Evolutionary conservation across 2,797 vertebrate genomes (phyloP).

Genomic region (Tokudaia muenninki): DNA sequence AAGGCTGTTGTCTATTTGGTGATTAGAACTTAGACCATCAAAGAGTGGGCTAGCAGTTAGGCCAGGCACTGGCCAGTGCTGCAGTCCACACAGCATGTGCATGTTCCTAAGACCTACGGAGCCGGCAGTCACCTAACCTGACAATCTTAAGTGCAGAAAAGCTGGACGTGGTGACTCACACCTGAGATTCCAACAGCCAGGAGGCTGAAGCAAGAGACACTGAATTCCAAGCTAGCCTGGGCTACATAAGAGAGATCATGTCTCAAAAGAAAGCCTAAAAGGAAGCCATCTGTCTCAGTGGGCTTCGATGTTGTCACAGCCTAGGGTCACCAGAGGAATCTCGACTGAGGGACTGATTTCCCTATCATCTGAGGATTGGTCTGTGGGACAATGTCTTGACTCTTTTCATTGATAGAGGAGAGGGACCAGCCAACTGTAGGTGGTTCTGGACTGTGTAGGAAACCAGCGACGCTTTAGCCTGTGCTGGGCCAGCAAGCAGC

Average conservation of each 20-base stretch:
- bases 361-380: too few species aligned
- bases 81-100: neutral
- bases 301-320: neutral
- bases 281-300: neutral
- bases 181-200: neutral
- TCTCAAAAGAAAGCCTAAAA: neutral
- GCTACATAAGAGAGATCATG: neutral
- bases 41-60: neutral
- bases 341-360: neutral
- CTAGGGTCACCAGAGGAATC: neutral
- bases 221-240: neutral
- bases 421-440: neutral
- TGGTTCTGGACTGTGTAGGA: neutral
- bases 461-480: neutral
- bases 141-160: neutral
- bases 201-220: neutral
- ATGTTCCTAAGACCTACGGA: neutral
- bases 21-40: neutral
- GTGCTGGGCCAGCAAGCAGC: neutral
- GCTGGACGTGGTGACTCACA: too few species aligned
- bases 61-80: neutral
- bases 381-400: neutral
- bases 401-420: neutral
- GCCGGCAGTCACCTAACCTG: neutral
- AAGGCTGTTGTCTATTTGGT: conserved; percentile 3